Percentiles rank a stretch among this genome's conserved stretches.
These are phyloP conservation scores for Epirrita christyi DNA, from an alignment of 2,888 invertebrate species.

Conservation along the genomic window DNA sequence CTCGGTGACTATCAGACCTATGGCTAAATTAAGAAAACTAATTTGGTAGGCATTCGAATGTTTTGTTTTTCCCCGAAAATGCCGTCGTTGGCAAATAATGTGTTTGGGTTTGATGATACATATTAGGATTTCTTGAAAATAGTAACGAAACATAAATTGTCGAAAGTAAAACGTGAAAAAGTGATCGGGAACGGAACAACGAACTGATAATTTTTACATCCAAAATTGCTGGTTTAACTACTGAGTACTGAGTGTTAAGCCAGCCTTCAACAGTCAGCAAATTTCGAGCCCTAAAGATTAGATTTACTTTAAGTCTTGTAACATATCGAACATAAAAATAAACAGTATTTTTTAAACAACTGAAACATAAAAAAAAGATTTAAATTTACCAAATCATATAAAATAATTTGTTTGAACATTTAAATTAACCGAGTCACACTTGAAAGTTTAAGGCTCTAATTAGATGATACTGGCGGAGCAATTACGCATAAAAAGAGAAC, in stretches of 20 bases:
- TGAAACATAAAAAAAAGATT: conserved; percentile 57
- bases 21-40: conserved; percentile 36
- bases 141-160: neutral
- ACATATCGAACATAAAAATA: conserved; percentile 14
- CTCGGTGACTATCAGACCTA: conserved; percentile 44
- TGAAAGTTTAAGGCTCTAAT: conserved; percentile 12
- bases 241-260: conserved; percentile 19
- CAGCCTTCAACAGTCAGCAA: conserved; percentile 48
- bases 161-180: too few relatives aligned
- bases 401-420: conserved; percentile 14
- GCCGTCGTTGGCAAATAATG: conserved; percentile 20
- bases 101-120: conserved; percentile 4
- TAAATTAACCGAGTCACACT: conserved; percentile 40
- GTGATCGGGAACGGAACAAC: too few relatives aligned
- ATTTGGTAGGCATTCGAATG: conserved; percentile 34
- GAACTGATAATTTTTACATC: too few relatives aligned
- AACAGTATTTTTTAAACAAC: conserved; percentile 64
- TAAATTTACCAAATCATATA: conserved; percentile 50
- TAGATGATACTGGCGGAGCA: conserved; percentile 16
- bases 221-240: too few relatives aligned
- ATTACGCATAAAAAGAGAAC: conserved; percentile 18
- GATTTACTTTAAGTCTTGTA: too few relatives aligned
- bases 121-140: neutral
- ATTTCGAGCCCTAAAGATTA: conserved; percentile 56
- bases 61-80: conserved; percentile 19